Conservation (phyloP, 2,797 vertebrate genomes). For the Anolis apletophallus region DNA sequence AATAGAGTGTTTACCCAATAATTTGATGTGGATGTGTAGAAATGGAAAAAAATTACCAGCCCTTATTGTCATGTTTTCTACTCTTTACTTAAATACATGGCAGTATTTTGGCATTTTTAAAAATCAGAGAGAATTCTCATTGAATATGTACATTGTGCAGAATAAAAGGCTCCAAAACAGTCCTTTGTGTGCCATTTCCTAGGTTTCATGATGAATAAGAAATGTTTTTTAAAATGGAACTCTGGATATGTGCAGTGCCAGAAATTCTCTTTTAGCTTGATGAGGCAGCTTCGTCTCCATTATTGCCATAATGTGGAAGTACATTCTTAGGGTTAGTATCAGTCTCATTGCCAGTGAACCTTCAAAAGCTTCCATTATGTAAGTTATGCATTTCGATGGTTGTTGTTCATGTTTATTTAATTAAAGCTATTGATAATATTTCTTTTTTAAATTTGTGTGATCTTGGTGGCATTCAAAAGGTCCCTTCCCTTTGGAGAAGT, state of each 20-base stretch:
- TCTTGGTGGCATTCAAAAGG: not conserved
- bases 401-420: not conserved
- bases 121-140: conserved; percentile 24
- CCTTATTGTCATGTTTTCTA: not conserved
- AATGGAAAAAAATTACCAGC: conserved; percentile 3
- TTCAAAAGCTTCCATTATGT: too few relatives aligned
- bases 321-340: not conserved
- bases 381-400: not conserved
- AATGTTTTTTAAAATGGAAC: conserved; percentile 40
- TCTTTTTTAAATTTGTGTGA: not conserved
- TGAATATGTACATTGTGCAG: not conserved
- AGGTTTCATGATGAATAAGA: conserved; percentile 47
- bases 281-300: not conserved
- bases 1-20: not conserved
- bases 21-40: not conserved
- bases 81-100: not conserved
- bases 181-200: conserved; percentile 45
- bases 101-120: conserved; percentile 13
- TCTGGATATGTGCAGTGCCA: conserved; percentile 65
- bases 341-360: too few relatives aligned
- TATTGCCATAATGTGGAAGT: conserved; percentile 3
- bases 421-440: not conserved
- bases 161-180: conserved; percentile 55
- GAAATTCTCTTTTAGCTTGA: conserved; percentile 44
- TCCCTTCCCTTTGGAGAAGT: not conserved